Conservation (phyloP, 2,797 vertebrate species). For the Protonibea diacanthus region DNA sequence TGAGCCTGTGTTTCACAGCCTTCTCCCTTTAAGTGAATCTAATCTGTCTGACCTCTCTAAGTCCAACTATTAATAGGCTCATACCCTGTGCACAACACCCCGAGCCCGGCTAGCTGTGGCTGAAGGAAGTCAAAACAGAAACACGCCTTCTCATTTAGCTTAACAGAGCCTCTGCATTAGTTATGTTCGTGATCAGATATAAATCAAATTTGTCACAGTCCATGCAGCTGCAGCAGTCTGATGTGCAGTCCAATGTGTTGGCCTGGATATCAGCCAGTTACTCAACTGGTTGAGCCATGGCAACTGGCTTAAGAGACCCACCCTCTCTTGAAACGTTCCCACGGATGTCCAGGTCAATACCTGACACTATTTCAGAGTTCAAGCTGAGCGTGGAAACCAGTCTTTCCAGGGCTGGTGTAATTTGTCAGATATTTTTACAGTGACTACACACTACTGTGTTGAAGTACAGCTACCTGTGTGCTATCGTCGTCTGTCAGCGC, state of each 20-base stretch:
- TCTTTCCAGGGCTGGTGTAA: slow-evolving; percentile 17
- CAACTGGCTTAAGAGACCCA: slow-evolving; percentile 32
- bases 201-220: not conserved
- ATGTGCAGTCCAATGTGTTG: slow-evolving; percentile 6
- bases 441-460: not conserved
- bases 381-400: slow-evolving; percentile 23
- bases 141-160: not conserved
- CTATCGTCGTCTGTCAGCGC: slow-evolving; percentile 16
- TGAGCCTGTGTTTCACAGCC: slow-evolving; percentile 67
- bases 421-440: slow-evolving; percentile 41
- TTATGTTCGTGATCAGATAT: not conserved
- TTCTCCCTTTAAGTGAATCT: slow-evolving; percentile 80
- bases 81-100: slow-evolving; percentile 15
- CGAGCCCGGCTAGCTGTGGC: slow-evolving; percentile 25
- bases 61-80: slow-evolving; percentile 81
- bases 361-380: not conserved
- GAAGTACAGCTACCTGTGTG: slow-evolving; percentile 18
- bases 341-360: slow-evolving; percentile 11
- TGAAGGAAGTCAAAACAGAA: slow-evolving; percentile 32
- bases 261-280: slow-evolving; percentile 20
- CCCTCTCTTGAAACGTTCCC: slow-evolving; percentile 39
- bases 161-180: not conserved
- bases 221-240: not conserved
- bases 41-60: slow-evolving; percentile 82
- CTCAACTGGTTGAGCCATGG: slow-evolving; percentile 18